phyloP scores from a whole-genome alignment of 2,797 vertebrate species.

The Scolopax bukidnonensis region DNA sequence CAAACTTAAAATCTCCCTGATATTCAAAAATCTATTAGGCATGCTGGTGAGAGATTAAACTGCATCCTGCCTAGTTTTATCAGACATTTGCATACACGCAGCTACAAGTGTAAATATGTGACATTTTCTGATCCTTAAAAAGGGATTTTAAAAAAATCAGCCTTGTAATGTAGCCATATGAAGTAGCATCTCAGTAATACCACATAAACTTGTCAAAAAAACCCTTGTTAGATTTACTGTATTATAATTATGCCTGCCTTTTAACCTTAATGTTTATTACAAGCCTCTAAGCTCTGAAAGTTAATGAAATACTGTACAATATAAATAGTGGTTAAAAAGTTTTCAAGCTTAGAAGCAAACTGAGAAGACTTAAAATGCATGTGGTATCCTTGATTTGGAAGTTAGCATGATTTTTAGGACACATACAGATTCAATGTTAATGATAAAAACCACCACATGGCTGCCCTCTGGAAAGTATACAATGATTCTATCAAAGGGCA shows the following conservation, averaged over 20 bases:
- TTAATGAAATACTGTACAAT: neutral
- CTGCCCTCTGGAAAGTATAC: neutral
- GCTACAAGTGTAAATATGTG: constrained; percentile 27
- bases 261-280: neutral
- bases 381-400: neutral
- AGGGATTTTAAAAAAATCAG: constrained; percentile 24
- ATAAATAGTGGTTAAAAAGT: neutral
- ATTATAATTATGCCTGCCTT: neutral
- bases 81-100: constrained; percentile 13
- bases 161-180: neutral
- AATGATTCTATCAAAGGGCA: neutral
- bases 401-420: neutral
- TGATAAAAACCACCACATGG: neutral
- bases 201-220: neutral
- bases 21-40: constrained; percentile 50
- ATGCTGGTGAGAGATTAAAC: constrained; percentile 30
- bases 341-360: neutral
- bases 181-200: neutral
- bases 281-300: neutral
- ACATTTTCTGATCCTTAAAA: constrained; percentile 22
- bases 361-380: neutral
- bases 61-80: constrained; percentile 29
- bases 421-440: neutral
- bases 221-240: rapidly evolving
- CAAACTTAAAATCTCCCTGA: constrained; percentile 55